These are phyloP conservation scores for Acipenser transmontanus DNA, from an alignment of 2,797 vertebrate species.

Conservation along the genomic window DNA sequence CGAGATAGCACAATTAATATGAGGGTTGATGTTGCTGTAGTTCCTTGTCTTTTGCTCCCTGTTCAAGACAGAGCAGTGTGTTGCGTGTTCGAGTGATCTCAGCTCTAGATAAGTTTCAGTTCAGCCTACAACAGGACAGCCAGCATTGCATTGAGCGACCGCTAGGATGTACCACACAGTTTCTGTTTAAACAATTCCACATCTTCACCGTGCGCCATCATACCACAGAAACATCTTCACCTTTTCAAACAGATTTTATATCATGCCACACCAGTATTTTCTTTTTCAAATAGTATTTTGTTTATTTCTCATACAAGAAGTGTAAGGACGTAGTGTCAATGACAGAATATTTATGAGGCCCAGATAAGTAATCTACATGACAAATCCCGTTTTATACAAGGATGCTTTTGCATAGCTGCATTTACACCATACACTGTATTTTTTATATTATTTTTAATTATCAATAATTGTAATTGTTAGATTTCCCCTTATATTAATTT, in stretches of 20 bases:
- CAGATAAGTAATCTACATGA: too few relatives aligned
- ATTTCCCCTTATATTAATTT: too few relatives aligned
- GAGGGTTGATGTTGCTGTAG: conserved; percentile 30
- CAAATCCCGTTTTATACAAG: too few relatives aligned
- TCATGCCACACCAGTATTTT: neutral
- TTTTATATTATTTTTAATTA: too few relatives aligned
- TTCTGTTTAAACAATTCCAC: conserved; percentile 44
- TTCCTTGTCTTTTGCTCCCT: conserved; percentile 36
- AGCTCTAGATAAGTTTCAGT: conserved; percentile 50
- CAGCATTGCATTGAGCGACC: conserved; percentile 61
- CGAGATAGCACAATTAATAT: conserved; percentile 21
- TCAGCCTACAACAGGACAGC: conserved; percentile 39
- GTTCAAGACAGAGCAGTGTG: conserved; percentile 39
- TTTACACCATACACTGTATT: too few relatives aligned
- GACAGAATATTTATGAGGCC: too few relatives aligned
- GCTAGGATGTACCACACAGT: conserved; percentile 79
- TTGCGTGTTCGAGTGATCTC: conserved; percentile 54
- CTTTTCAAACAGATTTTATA: conserved; percentile 13
- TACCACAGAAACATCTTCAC: neutral
- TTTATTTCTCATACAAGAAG: too few relatives aligned
- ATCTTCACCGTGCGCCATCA: neutral
- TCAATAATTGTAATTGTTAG: too few relatives aligned
- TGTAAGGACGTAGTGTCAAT: too few relatives aligned
- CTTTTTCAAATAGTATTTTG: neutral
- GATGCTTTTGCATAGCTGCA: too few relatives aligned